phyloP scores from a whole-genome alignment of 2,113 vertebrate genomes.

The Hippocampus guttulatus region DNA sequence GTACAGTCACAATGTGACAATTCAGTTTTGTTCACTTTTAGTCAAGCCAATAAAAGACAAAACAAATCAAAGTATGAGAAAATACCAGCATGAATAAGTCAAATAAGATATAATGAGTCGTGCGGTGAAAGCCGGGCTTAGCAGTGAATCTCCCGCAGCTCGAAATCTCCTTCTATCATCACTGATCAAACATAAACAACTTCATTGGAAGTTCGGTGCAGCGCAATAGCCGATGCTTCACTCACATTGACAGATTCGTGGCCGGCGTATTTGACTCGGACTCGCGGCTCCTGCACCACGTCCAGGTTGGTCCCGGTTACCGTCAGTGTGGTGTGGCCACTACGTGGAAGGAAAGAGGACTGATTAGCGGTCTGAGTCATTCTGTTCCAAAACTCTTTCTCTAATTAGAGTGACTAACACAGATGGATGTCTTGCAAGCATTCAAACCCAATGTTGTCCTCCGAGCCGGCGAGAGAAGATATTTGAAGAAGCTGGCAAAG shows the following conservation, averaged over 20 bases:
- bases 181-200: conserved; percentile 11
- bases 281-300: conserved; percentile 86
- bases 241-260: conserved; percentile 90
- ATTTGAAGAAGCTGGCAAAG: conserved; percentile 31
- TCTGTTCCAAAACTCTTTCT: conserved; percentile 10
- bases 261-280: conserved; percentile 88
- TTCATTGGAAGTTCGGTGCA: not conserved
- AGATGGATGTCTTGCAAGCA: conserved; percentile 27
- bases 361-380: not conserved
- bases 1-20: not conserved
- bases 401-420: conserved; percentile 17
- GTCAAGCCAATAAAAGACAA: not conserved
- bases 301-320: conserved; percentile 90
- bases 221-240: conserved; percentile 12
- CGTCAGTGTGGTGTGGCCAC: conserved; percentile 86
- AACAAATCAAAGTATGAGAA: not conserved
- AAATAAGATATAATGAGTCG: not conserved
- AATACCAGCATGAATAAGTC: not conserved
- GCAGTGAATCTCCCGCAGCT: not conserved
- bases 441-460: conserved; percentile 22
- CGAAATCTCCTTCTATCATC: conserved; percentile 5
- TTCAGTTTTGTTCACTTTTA: not conserved
- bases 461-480: conserved; percentile 35
- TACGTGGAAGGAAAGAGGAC: conserved; percentile 50
- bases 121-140: not conserved